Evolutionary conservation across 2,797 vertebrate species (phyloP), one percentile per base, ranked within the genome.

Genomic region (Syncerus caffer): DNA sequence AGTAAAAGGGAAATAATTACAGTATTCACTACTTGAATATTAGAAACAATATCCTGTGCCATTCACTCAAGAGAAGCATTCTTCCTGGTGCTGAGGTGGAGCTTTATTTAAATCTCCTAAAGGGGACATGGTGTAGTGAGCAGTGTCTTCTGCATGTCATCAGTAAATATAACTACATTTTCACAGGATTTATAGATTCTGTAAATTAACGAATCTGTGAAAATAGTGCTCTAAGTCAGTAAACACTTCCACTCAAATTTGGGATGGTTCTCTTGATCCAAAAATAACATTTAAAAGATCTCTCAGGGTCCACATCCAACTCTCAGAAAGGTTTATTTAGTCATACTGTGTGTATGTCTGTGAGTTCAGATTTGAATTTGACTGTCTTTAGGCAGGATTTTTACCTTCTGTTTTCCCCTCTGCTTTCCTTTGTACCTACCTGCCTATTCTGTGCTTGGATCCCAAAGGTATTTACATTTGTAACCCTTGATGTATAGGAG

Each of bases 1-100:
- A 85, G 94, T 90, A 85, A 80, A 97, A 83, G 31, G 11, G 27
- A 93, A 93, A 85, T 92, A 86, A 85, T 93, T 96, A 80, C 2
- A 87, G 47, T 76, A 64, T 62, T 82, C 38, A 87, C 31, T 62
- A 34, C 14, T 47, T 15, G 10, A 64, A 42, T 4, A 85, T 42
- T 88, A 94, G 71, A 93, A 96, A 93, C 17, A 64, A 10, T 58
- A 62, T 62, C 21, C 85, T 88, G 95, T 96, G 16, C 47, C 13
- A 57, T 84, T 95, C 93, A 38, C 42, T 92, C 23, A 53, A 78
- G 42, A 62, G 29, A 89, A 91, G 89, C 19, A 10, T 47, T 91
- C 93, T 96, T 88, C 29, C 60, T 93, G 78, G 21, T 96, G 55
- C 55, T 87, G 27, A 60, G 57, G 16, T 60, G 90, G 16, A 38